Evolutionary conservation across 1,140 invertebrate species (phyloP).

Genomic region (Epicauta chinensis): DNA sequence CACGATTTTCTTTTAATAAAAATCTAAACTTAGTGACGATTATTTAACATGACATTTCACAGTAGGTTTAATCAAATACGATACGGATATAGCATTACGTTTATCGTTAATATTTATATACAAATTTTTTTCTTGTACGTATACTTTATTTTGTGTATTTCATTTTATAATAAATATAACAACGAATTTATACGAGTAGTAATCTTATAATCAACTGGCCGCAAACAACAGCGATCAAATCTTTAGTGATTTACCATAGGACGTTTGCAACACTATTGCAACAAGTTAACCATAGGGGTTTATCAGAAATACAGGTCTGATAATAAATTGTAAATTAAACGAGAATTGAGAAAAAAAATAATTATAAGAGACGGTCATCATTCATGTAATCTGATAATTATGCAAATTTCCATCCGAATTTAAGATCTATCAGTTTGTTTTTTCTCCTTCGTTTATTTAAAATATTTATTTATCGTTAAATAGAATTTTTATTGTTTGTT

Average conservation of each 20-base stretch:
- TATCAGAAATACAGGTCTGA: slow-evolving; percentile 8
- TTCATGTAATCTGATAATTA: too few relatives aligned
- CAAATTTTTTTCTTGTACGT: too few relatives aligned
- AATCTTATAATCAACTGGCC: slow-evolving; percentile 26
- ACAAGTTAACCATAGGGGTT: slow-evolving; percentile 22
- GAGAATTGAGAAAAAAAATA: too few relatives aligned
- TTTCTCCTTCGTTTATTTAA: neutral
- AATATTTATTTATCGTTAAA: too few relatives aligned
- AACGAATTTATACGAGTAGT: slow-evolving; percentile 12
- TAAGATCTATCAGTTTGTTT: neutral
- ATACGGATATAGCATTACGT: slow-evolving; percentile 15
- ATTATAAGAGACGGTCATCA: too few relatives aligned
- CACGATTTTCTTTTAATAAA: too few relatives aligned
- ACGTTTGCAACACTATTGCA: slow-evolving; percentile 15
- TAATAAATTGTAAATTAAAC: too few relatives aligned
- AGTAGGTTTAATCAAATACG: slow-evolving; percentile 4
- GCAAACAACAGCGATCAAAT: slow-evolving; percentile 6
- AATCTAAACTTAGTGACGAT: neutral
- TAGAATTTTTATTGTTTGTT: too few relatives aligned
- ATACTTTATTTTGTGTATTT: slow-evolving; percentile 11
- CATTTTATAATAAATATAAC: slow-evolving; percentile 25
- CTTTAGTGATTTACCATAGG: slow-evolving; percentile 24
- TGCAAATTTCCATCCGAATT: too few relatives aligned
- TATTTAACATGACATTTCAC: slow-evolving; percentile 22
- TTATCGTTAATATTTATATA: too few relatives aligned